Percentiles rank a stretch among this genome's conserved stretches.
phyloP scores from a whole-genome alignment of 2,113 vertebrate genomes.

The Genyomyrus donnyi region DNA sequence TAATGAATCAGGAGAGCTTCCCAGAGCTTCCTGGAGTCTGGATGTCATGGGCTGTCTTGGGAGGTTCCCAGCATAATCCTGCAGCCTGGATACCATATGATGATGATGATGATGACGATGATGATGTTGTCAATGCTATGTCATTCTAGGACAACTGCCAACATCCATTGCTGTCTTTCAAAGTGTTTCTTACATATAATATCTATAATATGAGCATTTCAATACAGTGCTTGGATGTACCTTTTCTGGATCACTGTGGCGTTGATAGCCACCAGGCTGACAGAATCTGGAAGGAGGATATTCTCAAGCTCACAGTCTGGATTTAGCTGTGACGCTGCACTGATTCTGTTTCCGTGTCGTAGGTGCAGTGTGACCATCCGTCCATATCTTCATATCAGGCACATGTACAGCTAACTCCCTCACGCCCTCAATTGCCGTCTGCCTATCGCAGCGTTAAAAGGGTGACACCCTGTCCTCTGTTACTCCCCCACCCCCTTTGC shows the following conservation, averaged over 20 bases:
- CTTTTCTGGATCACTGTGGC: neutral
- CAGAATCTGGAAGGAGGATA: neutral
- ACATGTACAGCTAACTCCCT: neutral
- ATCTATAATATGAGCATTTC: neutral
- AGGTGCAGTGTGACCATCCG: neutral
- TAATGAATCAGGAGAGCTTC: neutral
- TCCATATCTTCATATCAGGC: neutral
- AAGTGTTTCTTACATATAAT: neutral
- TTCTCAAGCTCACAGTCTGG: neutral
- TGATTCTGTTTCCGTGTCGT: neutral
- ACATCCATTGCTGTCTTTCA: neutral
- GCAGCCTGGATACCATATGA: neutral
- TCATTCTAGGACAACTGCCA: neutral
- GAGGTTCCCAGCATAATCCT: neutral
- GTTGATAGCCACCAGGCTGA: neutral
- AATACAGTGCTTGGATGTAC: neutral
- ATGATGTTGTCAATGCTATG: neutral
- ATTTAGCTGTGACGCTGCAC: neutral
- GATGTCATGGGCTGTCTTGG: neutral
- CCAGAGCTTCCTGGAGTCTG: neutral
- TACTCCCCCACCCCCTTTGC: neutral
- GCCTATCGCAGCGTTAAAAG: neutral
- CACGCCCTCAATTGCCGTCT: neutral
- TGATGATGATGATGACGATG: neutral
- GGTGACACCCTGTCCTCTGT: neutral